Percentiles rank a stretch among this genome's conserved stretches.
These are phyloP conservation scores for Elephantulus edwardii DNA, from an alignment of 2,113 vertebrate genomes.

Conservation along the genomic window DNA sequence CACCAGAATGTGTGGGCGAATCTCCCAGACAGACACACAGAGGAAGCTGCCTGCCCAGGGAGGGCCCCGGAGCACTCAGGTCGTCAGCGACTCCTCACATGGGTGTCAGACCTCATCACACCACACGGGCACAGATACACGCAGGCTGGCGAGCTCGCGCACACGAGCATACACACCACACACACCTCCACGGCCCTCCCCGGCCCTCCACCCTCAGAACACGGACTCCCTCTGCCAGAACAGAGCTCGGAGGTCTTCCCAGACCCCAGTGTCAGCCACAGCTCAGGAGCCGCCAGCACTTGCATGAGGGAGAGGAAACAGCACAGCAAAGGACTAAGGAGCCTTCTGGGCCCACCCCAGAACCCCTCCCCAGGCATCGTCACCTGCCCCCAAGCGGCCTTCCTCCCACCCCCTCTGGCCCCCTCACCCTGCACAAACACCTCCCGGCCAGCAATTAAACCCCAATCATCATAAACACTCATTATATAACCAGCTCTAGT, in stretches of 20 bases:
- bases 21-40: neutral
- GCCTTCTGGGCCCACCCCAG: neutral
- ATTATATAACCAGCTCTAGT: constrained; percentile 73
- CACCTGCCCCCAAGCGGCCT: constrained; percentile 26
- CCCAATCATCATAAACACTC: constrained; percentile 65
- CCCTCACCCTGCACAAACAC: neutral
- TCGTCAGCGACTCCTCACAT: neutral
- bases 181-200: neutral
- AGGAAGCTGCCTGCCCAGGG: neutral
- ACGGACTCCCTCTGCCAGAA: neutral
- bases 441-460: constrained; percentile 64
- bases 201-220: neutral
- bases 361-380: neutral
- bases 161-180: neutral
- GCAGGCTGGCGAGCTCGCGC: neutral
- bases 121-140: constrained; percentile 36
- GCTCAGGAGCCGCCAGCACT: neutral
- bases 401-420: neutral
- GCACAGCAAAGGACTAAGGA: neutral
- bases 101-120: constrained; percentile 45
- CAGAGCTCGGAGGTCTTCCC: neutral
- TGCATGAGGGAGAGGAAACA: neutral
- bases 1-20: neutral
- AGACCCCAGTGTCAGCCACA: neutral
- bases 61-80: neutral